Evolutionary conservation across 2,113 vertebrate species (phyloP).

Genomic region (Prunella fulvescens): DNA sequence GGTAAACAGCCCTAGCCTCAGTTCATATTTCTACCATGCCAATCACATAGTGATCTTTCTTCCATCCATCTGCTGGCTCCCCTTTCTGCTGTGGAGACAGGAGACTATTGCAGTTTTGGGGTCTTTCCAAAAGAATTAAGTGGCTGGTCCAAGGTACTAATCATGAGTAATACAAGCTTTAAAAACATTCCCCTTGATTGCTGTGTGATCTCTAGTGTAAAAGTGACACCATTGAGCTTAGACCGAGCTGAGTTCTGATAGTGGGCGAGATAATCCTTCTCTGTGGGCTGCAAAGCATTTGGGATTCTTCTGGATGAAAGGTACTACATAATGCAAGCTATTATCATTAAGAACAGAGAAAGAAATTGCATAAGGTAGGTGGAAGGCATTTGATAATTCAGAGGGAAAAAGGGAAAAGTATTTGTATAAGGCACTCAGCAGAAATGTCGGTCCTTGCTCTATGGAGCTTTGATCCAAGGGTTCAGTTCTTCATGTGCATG

Average conservation of each 20-base stretch:
- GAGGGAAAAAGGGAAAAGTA: background rate
- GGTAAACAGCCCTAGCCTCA: background rate
- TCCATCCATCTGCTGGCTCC: background rate
- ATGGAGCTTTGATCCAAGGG: background rate
- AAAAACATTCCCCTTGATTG: background rate
- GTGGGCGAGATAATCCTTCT: constrained; percentile 62
- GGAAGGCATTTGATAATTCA: constrained; percentile 45
- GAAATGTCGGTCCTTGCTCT: background rate
- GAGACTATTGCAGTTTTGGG: background rate
- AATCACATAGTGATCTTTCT: background rate
- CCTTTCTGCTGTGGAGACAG: background rate
- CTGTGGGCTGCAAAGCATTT: constrained; percentile 59
- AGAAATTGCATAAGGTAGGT: constrained; percentile 59
- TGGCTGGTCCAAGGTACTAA: background rate
- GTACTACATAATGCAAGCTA: constrained; percentile 50
- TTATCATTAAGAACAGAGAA: constrained; percentile 52
- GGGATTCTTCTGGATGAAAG: constrained; percentile 61
- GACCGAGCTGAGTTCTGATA: constrained; percentile 1
- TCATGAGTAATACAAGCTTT: background rate
- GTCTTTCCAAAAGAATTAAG: background rate
- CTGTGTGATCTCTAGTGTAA: background rate
- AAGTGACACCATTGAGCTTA: constrained; percentile 39
- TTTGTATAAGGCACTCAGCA: constrained; percentile 12
- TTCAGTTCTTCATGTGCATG: background rate
- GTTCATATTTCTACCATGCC: accelerated